Evolutionary conservation across 1,140 invertebrate species (phyloP), one percentile per base, ranked within the genome.

Genomic region (Neomicropteryx cornuta): DNA sequence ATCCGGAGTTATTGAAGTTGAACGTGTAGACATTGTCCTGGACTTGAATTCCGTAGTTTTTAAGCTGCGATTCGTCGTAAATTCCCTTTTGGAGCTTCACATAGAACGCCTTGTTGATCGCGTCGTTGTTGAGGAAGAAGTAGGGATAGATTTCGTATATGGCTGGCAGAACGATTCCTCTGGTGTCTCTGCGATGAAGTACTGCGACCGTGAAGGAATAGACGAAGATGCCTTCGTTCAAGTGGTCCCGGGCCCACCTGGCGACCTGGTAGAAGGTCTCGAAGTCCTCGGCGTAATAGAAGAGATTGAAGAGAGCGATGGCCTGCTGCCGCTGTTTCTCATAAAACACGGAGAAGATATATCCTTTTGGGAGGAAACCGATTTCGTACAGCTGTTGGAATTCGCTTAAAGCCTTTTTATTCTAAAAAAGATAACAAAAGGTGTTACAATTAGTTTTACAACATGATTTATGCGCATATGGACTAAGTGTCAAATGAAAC

Each of bases 131-230:
- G 43, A 72, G 67, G 56, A 69, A 75, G 16, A 47, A 50, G 39
- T 71, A 56, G 0, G 73, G 72, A 42, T 67, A 68, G 30, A 73
- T 51, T 48, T 76, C 73, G 31, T 72, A 72, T 16, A 58, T 58
- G 1, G 63, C 45, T 16, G 73, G 73, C n/a, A 75, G 47, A 18
- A 62, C 55, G 24, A 75, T 50, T 31, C 63, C 70, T 4, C 51
- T 48, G 24, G 67, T 67, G 31, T 73, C 71, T 0, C 51, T 43
- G 36, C 70, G 68, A n/a, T 60, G 60, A 4, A 65, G 42, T 3
- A 74, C 56, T 1, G 71, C 68, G 30, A 63, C 46, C n/a, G 60
- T 66, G 17, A 76, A 30, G 3, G 72, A 67, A 18, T 62, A 66
- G 11, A 60, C 44, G 44, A 70, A 77, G 43, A 70, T 59, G 22